Conservation (phyloP, 2,113 vertebrate genomes). For the Sphaerodactylus townsendi region DNA sequence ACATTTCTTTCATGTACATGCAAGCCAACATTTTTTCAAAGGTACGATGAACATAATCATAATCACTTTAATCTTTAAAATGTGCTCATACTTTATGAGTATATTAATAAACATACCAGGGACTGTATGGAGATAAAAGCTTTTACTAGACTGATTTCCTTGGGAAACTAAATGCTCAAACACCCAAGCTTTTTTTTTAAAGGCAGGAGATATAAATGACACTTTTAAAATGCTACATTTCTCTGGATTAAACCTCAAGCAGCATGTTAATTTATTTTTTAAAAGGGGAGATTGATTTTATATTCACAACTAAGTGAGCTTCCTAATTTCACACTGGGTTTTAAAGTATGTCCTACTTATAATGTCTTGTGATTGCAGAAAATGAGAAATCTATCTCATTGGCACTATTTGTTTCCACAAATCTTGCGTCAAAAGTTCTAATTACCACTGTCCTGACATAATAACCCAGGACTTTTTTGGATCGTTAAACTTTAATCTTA, state of each 20-base stretch:
- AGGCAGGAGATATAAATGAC: not conserved
- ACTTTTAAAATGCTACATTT: not conserved
- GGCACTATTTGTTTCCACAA: not conserved
- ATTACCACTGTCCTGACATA: not conserved
- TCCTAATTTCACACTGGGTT: not conserved
- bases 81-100: not conserved
- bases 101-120: not conserved
- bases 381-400: not conserved
- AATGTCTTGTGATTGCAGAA: not conserved
- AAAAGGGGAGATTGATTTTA: not conserved
- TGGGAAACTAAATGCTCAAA: too few species aligned
- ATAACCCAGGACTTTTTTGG: not conserved
- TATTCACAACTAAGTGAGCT: not conserved
- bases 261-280: not conserved
- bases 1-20: not conserved
- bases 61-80: not conserved
- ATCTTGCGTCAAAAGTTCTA: not conserved
- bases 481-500: conserved; percentile 4
- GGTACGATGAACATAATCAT: not conserved
- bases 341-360: not conserved
- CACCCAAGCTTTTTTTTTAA: not conserved
- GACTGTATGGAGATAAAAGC: too few species aligned
- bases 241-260: not conserved
- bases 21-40: not conserved
- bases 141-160: not conserved